phyloP scores from a whole-genome alignment of 1,140 invertebrate genomes.

The Gonatopus flavifemur region DNA sequence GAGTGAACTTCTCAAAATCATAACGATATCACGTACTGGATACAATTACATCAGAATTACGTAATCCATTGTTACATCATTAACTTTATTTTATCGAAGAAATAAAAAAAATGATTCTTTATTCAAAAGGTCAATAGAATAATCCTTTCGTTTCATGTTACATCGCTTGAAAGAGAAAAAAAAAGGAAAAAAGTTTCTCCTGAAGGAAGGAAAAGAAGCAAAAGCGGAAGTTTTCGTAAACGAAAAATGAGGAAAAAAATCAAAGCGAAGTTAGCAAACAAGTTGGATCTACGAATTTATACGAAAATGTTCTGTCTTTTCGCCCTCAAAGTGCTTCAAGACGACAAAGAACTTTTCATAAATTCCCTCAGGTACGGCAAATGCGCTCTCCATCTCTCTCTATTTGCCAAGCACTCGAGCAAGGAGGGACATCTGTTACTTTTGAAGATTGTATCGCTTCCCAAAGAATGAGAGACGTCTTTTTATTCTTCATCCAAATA shows the following conservation, averaged over 20 bases:
- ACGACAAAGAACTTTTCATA: slow-evolving; percentile 32
- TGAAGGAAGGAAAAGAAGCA: not conserved
- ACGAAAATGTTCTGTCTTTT: slow-evolving; percentile 12
- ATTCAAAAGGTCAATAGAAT: no score
- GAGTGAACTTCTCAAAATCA: no score
- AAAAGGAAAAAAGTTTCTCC: not conserved
- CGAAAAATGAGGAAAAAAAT: not conserved
- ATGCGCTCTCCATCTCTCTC: no score
- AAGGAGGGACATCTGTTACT: slow-evolving; percentile 34
- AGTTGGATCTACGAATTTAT: slow-evolving; percentile 23
- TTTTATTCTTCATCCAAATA: no score
- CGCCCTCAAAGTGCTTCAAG: slow-evolving; percentile 18
- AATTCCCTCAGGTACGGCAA: slow-evolving; percentile 29
- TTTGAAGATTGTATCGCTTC: slow-evolving; percentile 36
- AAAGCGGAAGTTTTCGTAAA: no score
- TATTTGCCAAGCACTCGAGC: slow-evolving; percentile 33
- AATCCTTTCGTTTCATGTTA: no score
- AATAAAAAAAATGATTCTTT: no score
- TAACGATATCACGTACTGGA: no score
- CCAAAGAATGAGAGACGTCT: slow-evolving; percentile 22
- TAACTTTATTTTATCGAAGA: no score
- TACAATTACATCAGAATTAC: no score
- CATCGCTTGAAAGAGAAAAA: slow-evolving; percentile 3
- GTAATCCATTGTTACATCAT: no score
- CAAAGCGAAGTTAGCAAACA: slow-evolving; percentile 22